Percentiles rank a stretch among this genome's conserved stretches.
These are phyloP conservation scores for Stegostoma tigrinum DNA, from an alignment of 2,113 vertebrate genomes.

Conservation along the genomic window DNA sequence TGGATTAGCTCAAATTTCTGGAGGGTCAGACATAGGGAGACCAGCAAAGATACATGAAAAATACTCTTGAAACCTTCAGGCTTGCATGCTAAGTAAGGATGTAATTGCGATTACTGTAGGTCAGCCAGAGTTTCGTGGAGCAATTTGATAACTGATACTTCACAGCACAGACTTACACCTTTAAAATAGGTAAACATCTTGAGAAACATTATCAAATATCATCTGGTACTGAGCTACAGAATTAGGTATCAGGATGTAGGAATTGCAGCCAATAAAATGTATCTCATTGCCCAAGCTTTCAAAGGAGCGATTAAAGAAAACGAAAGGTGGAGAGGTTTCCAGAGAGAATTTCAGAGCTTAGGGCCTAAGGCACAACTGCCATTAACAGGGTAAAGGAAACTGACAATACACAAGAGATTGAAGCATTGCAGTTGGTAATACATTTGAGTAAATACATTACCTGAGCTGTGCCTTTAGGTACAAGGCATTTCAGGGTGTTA, in stretches of 20 bases:
- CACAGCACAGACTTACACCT: neutral
- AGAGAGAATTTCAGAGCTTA: neutral
- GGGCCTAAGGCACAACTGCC: neutral
- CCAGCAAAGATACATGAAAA: neutral
- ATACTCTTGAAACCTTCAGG: neutral
- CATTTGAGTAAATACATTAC: neutral
- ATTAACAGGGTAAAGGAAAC: neutral
- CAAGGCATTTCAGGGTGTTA: neutral
- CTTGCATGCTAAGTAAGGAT: neutral
- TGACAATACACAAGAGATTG: neutral
- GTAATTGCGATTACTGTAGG: neutral
- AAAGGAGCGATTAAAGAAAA: neutral
- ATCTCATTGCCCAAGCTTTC: no score
- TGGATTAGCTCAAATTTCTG: no score
- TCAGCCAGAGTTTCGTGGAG: neutral
- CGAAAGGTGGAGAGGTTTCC: neutral
- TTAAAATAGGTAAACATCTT: neutral
- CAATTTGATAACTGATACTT: neutral
- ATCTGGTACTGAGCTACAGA: neutral
- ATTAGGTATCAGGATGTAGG: neutral
- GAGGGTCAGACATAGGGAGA: neutral
- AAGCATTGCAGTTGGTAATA: neutral
- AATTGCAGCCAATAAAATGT: neutral
- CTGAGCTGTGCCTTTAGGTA: slow-evolving; percentile 9
- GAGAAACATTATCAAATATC: neutral